phyloP scores from a whole-genome alignment of 2,888 invertebrate species.

The Cosmia pyralina region DNA sequence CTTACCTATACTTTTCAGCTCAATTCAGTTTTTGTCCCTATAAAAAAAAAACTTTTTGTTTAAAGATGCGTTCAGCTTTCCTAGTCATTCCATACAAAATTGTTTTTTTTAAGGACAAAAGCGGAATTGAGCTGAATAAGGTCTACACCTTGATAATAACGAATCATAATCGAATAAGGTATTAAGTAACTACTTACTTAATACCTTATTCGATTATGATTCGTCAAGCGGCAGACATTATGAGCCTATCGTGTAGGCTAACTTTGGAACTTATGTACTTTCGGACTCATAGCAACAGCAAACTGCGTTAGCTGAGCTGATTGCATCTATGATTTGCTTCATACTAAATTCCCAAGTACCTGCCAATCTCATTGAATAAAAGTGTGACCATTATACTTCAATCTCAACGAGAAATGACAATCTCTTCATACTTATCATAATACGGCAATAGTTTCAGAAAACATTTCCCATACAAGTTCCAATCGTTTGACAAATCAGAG shows the following conservation, averaged over 20 bases:
- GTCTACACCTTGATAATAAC: too few species aligned
- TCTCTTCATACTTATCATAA: conserved; percentile 41
- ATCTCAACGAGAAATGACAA: conserved; percentile 52
- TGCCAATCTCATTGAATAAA: conserved; percentile 18
- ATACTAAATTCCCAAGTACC: not conserved
- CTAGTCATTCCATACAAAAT: too few species aligned
- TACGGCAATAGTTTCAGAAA: conserved; percentile 39
- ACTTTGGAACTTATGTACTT: not conserved
- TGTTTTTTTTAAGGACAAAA: too few species aligned
- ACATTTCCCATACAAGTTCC: conserved; percentile 60
- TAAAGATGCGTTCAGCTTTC: too few species aligned
- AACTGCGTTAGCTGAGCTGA: not conserved
- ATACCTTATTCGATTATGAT: not conserved
- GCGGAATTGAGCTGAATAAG: too few species aligned
- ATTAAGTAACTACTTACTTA: too few species aligned
- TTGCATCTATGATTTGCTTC: conserved; percentile 21
- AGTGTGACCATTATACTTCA: conserved; percentile 55
- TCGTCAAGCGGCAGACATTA: not conserved
- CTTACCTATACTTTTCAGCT: too few species aligned
- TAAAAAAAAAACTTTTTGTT: too few species aligned
- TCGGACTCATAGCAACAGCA: not conserved
- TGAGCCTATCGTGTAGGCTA: not conserved
- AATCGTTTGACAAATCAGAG: conserved; percentile 75
- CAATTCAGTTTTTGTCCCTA: too few species aligned
- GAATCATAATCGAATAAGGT: too few species aligned